Percentiles rank a stretch among this genome's conserved stretches.
Evolutionary conservation across 2,888 invertebrate genomes (phyloP).

Genomic region (Xylophagus ater): DNA sequence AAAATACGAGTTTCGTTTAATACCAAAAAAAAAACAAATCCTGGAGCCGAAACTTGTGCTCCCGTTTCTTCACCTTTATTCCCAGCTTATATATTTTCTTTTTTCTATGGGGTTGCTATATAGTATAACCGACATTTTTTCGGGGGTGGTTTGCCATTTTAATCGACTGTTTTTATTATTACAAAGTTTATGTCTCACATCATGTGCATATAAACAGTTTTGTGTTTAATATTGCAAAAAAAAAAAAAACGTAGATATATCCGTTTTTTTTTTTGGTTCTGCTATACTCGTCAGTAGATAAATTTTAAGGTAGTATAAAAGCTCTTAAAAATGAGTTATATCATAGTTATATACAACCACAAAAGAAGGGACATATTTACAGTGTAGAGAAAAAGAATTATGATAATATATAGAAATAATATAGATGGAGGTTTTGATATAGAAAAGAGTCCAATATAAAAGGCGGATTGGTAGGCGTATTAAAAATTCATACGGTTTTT

Average conservation of each 20-base stretch:
- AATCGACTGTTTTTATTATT: slow-evolving; percentile 1
- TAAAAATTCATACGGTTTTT: slow-evolving; percentile 25
- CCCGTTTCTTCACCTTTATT: too few species aligned
- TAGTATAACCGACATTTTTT: neutral
- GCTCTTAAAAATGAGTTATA: too few species aligned
- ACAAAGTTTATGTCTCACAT: neutral
- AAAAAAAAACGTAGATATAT: neutral
- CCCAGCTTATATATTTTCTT: neutral
- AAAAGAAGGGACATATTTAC: too few species aligned
- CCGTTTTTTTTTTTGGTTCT: too few species aligned
- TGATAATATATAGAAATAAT: neutral
- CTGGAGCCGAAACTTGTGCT: neutral
- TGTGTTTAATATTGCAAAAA: neutral
- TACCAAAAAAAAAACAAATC: neutral
- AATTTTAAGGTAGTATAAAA: too few species aligned
- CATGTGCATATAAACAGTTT: neutral
- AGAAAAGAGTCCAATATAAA: slow-evolving; percentile 9
- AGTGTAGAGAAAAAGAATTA: neutral
- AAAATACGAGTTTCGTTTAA: neutral
- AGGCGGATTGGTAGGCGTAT: slow-evolving; percentile 13
- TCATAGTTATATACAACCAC: too few species aligned
- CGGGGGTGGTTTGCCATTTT: neutral
- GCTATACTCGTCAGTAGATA: too few species aligned
- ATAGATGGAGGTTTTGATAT: slow-evolving; percentile 4
- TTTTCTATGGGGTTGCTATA: neutral